Conservation (phyloP, 1,140 invertebrate species). For the Drosophila lini region DNA sequence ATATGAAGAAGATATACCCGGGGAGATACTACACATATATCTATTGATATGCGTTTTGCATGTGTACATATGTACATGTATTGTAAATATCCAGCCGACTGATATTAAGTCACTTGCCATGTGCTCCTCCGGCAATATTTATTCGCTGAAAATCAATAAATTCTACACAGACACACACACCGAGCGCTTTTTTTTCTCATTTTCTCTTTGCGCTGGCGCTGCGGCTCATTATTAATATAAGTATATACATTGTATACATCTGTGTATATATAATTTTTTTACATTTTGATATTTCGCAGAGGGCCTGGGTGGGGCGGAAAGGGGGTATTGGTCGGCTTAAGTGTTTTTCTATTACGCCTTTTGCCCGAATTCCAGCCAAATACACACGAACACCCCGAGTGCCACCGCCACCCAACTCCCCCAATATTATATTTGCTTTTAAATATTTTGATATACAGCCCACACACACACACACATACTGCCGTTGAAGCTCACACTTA, state of each 20-base stretch:
- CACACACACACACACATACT: slow-evolving; percentile 23
- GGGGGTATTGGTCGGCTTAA: slow-evolving; percentile 63
- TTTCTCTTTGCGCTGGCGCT: slow-evolving; percentile 64
- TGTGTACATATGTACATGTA: slow-evolving; percentile 26
- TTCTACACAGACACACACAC: slow-evolving; percentile 48
- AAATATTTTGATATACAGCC: slow-evolving; percentile 84
- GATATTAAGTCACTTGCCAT: slow-evolving; percentile 61
- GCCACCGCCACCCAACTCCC: slow-evolving; percentile 36
- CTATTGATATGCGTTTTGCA: slow-evolving; percentile 36
- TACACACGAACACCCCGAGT: slow-evolving; percentile 29
- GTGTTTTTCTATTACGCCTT: slow-evolving; percentile 79
- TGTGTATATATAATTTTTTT: slow-evolving; percentile 76
- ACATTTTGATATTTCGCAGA: slow-evolving; percentile 71
- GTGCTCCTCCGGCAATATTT: slow-evolving; percentile 60
- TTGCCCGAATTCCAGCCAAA: slow-evolving; percentile 39
- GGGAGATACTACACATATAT: slow-evolving; percentile 15
- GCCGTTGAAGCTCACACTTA: slow-evolving; percentile 13
- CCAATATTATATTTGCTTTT: slow-evolving; percentile 83
- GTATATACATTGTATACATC: slow-evolving; percentile 36
- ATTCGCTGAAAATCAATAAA: slow-evolving; percentile 69
- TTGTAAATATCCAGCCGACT: slow-evolving; percentile 50
- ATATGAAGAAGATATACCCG: slow-evolving; percentile 36
- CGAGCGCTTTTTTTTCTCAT: slow-evolving; percentile 46
- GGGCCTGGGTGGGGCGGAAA: slow-evolving; percentile 6
- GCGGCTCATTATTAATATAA: slow-evolving; percentile 53